These are phyloP conservation scores for Apis laboriosa DNA, from an alignment of 1,140 invertebrate species.

Conservation along the genomic window DNA sequence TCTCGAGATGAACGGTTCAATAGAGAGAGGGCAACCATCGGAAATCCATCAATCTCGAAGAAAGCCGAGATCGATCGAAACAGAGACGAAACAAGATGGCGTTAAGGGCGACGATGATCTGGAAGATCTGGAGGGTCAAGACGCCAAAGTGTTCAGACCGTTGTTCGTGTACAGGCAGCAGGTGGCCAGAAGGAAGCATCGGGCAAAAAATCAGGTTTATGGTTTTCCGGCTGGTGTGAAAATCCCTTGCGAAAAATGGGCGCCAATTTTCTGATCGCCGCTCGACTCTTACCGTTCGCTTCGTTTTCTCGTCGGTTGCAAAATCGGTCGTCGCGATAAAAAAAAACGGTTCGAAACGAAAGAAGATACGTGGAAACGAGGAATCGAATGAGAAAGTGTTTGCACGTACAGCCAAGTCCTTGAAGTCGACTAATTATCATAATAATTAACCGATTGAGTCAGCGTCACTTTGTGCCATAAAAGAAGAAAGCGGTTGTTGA, in stretches of 20 bases:
- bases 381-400: neutral
- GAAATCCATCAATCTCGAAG: neutral
- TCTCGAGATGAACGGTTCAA: conserved; percentile 38
- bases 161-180: conserved; percentile 77
- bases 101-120: conserved; percentile 60
- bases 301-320: neutral
- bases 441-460: conserved; percentile 23
- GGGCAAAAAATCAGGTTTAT: conserved; percentile 33
- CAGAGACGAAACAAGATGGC: conserved; percentile 14
- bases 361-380: conserved; percentile 7
- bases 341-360: neutral
- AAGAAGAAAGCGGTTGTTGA: conserved; percentile 24
- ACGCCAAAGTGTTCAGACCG: conserved; percentile 74
- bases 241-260: neutral
- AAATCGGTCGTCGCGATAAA: neutral
- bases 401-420: neutral
- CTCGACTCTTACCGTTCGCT: neutral
- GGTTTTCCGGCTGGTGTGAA: neutral
- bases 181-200: conserved; percentile 50
- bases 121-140: conserved; percentile 67
- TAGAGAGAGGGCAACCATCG: conserved; percentile 28
- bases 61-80: conserved; percentile 43
- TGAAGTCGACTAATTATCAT: conserved; percentile 16
- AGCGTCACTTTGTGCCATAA: conserved; percentile 28
- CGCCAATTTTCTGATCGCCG: conserved; percentile 8